Evolutionary conservation across 2,888 invertebrate species (phyloP).

Genomic region (Callyntrura sp.): DNA sequence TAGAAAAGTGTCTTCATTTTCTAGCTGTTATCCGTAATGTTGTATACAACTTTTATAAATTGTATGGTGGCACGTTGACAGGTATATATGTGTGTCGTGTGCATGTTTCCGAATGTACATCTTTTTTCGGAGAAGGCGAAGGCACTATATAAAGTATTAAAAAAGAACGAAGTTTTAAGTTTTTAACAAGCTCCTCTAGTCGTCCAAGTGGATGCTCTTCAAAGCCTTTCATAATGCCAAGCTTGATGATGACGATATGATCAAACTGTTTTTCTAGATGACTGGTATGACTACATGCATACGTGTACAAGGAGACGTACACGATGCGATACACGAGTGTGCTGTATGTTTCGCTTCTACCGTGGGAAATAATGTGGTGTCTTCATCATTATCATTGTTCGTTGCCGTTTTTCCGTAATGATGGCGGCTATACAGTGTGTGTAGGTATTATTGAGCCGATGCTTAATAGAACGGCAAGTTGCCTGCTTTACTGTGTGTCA

Average conservation of each 20-base stretch:
- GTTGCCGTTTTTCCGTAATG: background rate
- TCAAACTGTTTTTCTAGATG: conserved; percentile 32
- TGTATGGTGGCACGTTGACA: background rate
- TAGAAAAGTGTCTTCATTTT: background rate
- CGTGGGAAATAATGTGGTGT: conserved; percentile 3
- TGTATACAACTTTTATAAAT: background rate
- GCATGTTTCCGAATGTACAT: background rate
- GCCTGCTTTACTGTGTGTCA: too few species aligned
- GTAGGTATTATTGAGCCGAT: background rate
- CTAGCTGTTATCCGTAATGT: background rate
- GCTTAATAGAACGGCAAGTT: too few species aligned
- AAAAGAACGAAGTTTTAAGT: conserved; percentile 21
- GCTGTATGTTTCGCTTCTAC: background rate
- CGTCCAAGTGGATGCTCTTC: background rate
- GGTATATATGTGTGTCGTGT: background rate
- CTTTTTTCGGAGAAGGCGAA: background rate
- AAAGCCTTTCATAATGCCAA: background rate
- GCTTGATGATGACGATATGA: background rate
- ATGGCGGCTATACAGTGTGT: background rate
- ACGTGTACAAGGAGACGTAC: background rate
- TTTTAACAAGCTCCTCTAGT: conserved; percentile 26
- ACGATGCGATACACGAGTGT: background rate
- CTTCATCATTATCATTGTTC: background rate
- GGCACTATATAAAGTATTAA: background rate
- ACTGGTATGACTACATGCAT: background rate